phyloP scores from a whole-genome alignment of 2,113 vertebrate genomes.

The Neodon shergylaensis region DNA sequence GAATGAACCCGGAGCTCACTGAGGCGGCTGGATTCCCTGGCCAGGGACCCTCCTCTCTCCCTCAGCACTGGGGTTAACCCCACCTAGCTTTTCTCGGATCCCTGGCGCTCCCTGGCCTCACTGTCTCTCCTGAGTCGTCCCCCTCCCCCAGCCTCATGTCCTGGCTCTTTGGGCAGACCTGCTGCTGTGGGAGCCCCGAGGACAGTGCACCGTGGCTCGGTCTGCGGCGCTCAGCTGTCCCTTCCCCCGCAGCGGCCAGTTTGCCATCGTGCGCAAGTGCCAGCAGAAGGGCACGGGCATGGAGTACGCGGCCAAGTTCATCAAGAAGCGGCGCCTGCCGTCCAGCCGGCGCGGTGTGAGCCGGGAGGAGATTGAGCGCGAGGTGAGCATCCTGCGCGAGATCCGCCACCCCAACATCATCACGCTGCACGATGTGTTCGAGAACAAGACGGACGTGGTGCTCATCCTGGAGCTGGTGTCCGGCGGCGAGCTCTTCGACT shows the following conservation, averaged over 20 bases:
- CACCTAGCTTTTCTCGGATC: no score
- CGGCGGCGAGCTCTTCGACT: constrained; percentile 96
- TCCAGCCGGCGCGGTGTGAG: constrained; percentile 97
- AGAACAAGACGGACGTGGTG: constrained; percentile 98
- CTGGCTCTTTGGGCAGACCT: not conserved
- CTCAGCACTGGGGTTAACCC: not conserved
- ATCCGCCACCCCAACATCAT: constrained; percentile 99
- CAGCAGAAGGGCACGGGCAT: constrained; percentile 89
- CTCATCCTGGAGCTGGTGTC: constrained; percentile 98
- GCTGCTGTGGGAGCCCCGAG: not conserved
- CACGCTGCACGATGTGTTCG: constrained; percentile 97
- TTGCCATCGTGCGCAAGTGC: constrained; percentile 96
- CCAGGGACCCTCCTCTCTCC: not conserved
- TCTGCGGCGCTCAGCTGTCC: not conserved
- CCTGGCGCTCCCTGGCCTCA: not conserved
- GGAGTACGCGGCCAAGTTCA: constrained; percentile 97
- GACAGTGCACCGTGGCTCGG: no score
- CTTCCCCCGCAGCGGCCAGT: constrained; percentile 89
- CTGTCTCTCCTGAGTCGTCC: not conserved
- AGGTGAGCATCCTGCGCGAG: constrained; percentile 97
- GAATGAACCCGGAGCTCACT: not conserved
- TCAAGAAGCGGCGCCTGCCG: constrained; percentile 96
- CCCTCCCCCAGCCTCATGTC: not conserved
- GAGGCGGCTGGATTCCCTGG: not conserved
- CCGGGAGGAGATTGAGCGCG: constrained; percentile 97